Evolutionary conservation across 2,797 vertebrate species (phyloP).

Genomic region (Lates japonicus): DNA sequence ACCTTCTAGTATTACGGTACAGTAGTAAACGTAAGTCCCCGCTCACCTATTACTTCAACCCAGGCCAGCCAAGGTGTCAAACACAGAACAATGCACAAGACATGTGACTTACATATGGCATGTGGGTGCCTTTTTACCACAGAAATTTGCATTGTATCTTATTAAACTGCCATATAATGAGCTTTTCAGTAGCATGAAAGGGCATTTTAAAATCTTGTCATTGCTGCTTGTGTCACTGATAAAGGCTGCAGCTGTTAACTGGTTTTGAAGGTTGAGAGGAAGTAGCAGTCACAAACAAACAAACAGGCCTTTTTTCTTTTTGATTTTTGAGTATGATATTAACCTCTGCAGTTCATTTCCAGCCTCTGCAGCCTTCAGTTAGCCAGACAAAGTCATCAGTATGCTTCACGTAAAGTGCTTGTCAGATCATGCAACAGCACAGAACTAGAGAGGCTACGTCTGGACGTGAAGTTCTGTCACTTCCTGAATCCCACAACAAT

Average conservation of each 20-base stretch:
- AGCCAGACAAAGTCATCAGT: background rate
- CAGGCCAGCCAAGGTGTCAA: conserved; percentile 25
- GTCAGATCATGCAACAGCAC: background rate
- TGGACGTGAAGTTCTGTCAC: no score
- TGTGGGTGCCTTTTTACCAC: background rate
- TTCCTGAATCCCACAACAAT: no score
- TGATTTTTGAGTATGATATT: no score
- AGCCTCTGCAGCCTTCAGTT: background rate
- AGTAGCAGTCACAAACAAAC: no score
- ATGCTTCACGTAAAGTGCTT: background rate
- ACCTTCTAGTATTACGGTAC: conserved; percentile 57
- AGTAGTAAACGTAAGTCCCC: conserved; percentile 47
- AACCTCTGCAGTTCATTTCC: background rate
- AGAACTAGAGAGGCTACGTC: no score
- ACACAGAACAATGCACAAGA: conserved; percentile 53
- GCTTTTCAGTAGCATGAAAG: background rate
- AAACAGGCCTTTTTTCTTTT: no score
- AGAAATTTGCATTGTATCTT: background rate
- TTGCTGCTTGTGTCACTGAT: no score
- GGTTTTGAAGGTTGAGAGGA: background rate
- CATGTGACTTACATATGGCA: conserved; percentile 33
- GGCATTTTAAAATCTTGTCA: background rate
- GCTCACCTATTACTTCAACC: conserved; percentile 28
- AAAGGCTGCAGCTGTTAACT: background rate
- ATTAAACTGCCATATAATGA: background rate